Evolutionary conservation across 2,888 invertebrate genomes (phyloP).

Genomic region (Ecdyonurus torrentis): DNA sequence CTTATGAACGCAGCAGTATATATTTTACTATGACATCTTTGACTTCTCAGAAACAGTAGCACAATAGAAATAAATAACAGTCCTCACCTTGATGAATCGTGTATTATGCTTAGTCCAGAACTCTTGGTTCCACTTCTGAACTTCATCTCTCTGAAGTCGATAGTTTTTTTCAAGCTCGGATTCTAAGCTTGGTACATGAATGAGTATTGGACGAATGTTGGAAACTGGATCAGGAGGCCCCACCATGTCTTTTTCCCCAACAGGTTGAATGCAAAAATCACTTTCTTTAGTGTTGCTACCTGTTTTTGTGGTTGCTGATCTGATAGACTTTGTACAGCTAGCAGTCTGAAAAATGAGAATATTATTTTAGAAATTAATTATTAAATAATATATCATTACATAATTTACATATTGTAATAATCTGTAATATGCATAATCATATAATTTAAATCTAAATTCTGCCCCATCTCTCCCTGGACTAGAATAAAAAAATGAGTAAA

Average conservation of each 20-base stretch:
- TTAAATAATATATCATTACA: no score
- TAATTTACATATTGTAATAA: no score
- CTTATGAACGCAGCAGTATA: not conserved
- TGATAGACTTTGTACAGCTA: not conserved
- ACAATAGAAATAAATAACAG: slow-evolving; percentile 17
- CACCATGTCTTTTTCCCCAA: slow-evolving; percentile 36
- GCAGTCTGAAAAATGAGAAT: not conserved
- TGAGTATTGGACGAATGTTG: slow-evolving; percentile 55
- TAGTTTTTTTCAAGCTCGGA: slow-evolving; percentile 43
- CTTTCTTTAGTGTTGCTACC: not conserved
- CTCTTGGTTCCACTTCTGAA: slow-evolving; percentile 66
- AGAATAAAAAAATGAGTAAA: no score
- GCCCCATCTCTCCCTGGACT: no score
- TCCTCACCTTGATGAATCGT: slow-evolving; percentile 47
- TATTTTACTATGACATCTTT: not conserved
- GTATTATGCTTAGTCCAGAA: slow-evolving; percentile 73
- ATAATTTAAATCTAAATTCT: no score
- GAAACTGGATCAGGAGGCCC: slow-evolving; percentile 69
- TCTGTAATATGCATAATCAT: no score
- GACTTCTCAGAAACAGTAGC: not conserved
- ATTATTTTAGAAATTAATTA: no score
- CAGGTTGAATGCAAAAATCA: not conserved
- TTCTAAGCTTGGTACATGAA: slow-evolving; percentile 46
- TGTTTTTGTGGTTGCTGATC: not conserved
- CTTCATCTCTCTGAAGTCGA: slow-evolving; percentile 44